Evolutionary conservation across 2,888 invertebrate genomes (phyloP), one percentile per base, ranked within the genome.

Genomic region (Magallana nippona): DNA sequence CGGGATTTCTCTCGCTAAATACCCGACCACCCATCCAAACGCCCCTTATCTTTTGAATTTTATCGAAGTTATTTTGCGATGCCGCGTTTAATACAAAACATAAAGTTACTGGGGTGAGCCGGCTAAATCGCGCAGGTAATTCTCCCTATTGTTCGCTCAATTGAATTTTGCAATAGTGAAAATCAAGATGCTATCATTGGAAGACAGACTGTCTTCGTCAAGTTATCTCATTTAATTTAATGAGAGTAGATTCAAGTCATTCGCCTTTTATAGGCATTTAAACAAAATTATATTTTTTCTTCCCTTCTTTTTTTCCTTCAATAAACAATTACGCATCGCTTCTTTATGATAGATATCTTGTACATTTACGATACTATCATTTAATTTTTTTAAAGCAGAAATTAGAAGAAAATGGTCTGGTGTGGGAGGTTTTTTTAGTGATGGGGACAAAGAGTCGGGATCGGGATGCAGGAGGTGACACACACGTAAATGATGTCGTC

Each of bases 11-110:
- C 13, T 63, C 27, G 13, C 63, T 22, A 22, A 55, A 60, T 62
- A 78, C 22, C 13, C 81, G 84, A 84, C 84, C 84, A 84, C 84
- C 84, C 84, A 84, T 56, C 81, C 44, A 58, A 78, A 77, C 78
- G 15, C 55, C 27, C 71, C 44, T 60, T 60, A 63, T 84, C 84
- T 84, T 81, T 63, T 17, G 19, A 78, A 63, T 81, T 84, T 58
- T 78, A 84, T 79, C 80, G 81, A 81, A 83, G 58, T 44, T 56
- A 84, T 82, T 84, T 82, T 84, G 71, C 63, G 32, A 78, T 79
- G 78, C 83, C 78, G 81, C 78, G 71, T 79, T 78, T 85, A 71
- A 32, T 80, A 78, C 79, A 62, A 85, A 82, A 82, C 82, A 82
- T 60, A 79, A 56, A 83, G 56, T 79, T 79, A 79, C 83, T 63